Conservation (phyloP, 2,797 vertebrate genomes). For the Helarctos malayanus region DNA sequence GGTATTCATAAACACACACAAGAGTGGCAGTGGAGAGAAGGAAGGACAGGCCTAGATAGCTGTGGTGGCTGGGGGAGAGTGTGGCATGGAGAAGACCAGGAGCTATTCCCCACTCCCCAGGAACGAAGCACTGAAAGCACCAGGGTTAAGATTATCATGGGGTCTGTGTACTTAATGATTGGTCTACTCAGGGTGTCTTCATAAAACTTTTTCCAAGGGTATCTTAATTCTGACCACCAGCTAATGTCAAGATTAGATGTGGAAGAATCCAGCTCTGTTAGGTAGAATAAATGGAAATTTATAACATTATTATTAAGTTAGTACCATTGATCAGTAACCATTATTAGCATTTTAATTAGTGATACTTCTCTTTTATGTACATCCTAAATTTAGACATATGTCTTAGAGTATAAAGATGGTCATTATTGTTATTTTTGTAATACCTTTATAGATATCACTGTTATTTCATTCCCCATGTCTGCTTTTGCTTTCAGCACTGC, state of each 20-base stretch:
- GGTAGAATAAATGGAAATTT: slow-evolving; percentile 38
- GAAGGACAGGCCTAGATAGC: background rate
- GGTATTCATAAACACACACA: background rate
- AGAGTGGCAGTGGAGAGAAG: background rate
- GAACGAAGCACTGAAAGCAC: background rate
- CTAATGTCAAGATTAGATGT: background rate
- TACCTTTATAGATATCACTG: background rate
- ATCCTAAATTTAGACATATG: background rate
- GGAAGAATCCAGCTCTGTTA: slow-evolving; percentile 32
- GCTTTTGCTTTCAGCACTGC: slow-evolving; percentile 92
- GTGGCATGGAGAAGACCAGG: background rate
- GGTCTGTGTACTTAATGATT: background rate
- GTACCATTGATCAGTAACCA: background rate
- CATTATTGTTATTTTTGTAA: background rate
- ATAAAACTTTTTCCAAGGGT: background rate
- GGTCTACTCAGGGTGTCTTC: background rate
- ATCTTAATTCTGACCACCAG: slow-evolving; percentile 9
- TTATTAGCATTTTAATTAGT: slow-evolving; percentile 45
- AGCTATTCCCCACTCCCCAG: background rate
- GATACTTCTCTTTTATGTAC: slow-evolving; percentile 11
- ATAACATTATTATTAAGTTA: slow-evolving; percentile 14
- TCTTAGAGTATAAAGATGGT: slow-evolving; percentile 46
- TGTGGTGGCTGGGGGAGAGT: background rate
- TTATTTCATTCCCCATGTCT: slow-evolving; percentile 33
- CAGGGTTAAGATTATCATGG: background rate